Evolutionary conservation across 2,113 vertebrate species (phyloP), one percentile per base, ranked within the genome.

Genomic region (Saccopteryx leptura): DNA sequence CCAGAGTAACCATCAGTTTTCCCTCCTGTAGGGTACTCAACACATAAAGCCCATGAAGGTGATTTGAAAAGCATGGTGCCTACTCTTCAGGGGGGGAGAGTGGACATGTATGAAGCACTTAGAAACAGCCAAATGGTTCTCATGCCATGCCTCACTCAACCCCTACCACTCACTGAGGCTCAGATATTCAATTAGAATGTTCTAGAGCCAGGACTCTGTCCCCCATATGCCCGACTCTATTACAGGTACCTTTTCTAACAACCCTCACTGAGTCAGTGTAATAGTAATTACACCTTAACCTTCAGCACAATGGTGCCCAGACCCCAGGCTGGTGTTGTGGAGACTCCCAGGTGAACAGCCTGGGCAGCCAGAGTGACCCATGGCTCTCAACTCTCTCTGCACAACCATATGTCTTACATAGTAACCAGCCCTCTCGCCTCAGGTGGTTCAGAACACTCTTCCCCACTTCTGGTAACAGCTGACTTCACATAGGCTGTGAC

Each of bases 391-490:
- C 50, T 83, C 52, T 58, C 26, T 66, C 94, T 94, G 85, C 66
- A 94, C 80, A 94, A 97, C 97, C 96, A 95, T 98, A 96, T 96
- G 97, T 97, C 94, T 97, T 92, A 83, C 88, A 96, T 78, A 85
- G 96, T 93, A 93, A 0, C 3, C 94, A 84, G 76, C 90, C 74
- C 75, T 58, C 93, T 97, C 85, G 19, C 98, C 97, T 98, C 97
- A 98, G 98, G 97, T 98, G 97, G 95, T 96, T 94, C 69, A 48
- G 96, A 95, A 98, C 93, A 88, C 81, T 96, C 97, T 91, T 95
- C 93, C 87, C 91, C 88, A 90, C 97, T 91, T 97, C 97, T 98
- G 97, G 61, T 92, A 98, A 97, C 80, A 97, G 97, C 97, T 4
- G 0, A 94, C 95, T 97, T 97, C 97, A 97, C 31, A 92, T 7